These are phyloP conservation scores for Danionella cerebrum DNA, from an alignment of 2,113 vertebrate species.

Conservation along the genomic window DNA sequence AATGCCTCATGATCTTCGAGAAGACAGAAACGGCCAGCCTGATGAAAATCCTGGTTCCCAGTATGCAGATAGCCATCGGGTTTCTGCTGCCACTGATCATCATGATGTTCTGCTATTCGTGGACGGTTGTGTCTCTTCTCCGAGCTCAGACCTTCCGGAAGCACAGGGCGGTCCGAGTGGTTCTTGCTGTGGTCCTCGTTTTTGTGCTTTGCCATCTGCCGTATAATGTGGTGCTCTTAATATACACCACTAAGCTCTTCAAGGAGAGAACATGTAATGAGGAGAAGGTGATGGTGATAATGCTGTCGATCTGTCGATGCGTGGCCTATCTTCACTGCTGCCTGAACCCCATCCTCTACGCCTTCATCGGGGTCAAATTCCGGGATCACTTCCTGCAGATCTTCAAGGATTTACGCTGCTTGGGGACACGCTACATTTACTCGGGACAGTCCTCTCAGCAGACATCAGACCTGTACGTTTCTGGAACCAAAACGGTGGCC, in stretches of 20 bases:
- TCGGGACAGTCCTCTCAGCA: conserved; percentile 48
- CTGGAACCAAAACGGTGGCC: conserved; percentile 60
- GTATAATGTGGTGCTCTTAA: conserved; percentile 73
- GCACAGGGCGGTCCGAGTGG: conserved; percentile 78
- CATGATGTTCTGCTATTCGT: conserved; percentile 78
- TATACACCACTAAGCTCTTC: conserved; percentile 60
- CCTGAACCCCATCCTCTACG: conserved; percentile 87
- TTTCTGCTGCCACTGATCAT: conserved; percentile 78
- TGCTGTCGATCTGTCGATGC: conserved; percentile 54
- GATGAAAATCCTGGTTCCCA: conserved; percentile 73
- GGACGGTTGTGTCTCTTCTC: conserved; percentile 69
- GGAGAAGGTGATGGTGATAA: conserved; percentile 47
- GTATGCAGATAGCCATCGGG: conserved; percentile 70
- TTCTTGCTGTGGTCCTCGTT: conserved; percentile 72
- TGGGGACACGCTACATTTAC: conserved; percentile 56
- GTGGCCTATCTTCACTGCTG: conserved; percentile 89
- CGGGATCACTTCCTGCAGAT: conserved; percentile 77
- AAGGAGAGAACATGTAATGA: conserved; percentile 48
- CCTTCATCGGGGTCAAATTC: conserved; percentile 87
- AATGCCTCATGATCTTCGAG: conserved; percentile 66
- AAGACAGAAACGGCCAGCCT: conserved; percentile 33
- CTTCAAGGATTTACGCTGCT: conserved; percentile 68
- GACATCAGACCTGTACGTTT: conserved; percentile 61
- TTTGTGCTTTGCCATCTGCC: conserved; percentile 83
- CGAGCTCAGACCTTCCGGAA: conserved; percentile 71